Conservation (phyloP, 2,888 invertebrate genomes). For the Metalampra italica region DNA sequence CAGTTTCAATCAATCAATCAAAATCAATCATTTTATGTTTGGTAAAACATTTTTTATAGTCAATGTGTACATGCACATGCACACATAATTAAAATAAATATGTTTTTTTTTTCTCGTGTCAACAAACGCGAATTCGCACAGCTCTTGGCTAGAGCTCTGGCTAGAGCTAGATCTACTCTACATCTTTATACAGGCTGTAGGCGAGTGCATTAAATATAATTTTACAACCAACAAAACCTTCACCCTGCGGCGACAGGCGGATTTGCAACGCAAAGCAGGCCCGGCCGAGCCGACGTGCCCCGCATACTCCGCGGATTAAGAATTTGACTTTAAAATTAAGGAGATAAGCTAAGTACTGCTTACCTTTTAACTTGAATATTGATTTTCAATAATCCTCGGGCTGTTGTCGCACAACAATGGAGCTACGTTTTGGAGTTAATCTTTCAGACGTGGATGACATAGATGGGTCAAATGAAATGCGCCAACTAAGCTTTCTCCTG, state of each 20-base stretch:
- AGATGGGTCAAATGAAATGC: neutral
- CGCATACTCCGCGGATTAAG: conserved; percentile 55
- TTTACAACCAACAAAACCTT: conserved; percentile 17
- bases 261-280: conserved; percentile 53
- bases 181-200: too few relatives aligned
- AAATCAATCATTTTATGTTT: too few relatives aligned
- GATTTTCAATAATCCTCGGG: conserved; percentile 12
- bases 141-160: too few relatives aligned
- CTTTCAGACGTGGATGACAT: neutral
- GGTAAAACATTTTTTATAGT: too few relatives aligned
- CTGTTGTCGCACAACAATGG: conserved; percentile 2
- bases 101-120: too few relatives aligned
- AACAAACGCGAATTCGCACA: too few relatives aligned
- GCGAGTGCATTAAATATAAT: neutral
- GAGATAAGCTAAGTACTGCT: conserved; percentile 47
- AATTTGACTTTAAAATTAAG: conserved; percentile 68
- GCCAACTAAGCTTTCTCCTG: neutral
- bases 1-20: too few relatives aligned
- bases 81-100: too few relatives aligned
- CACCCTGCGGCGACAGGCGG: conserved; percentile 21
- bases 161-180: too few relatives aligned
- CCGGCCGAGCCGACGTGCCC: conserved; percentile 34
- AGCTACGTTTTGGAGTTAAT: neutral
- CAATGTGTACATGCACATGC: too few relatives aligned
- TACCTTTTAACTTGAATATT: conserved; percentile 32